Evolutionary conservation across 2,797 vertebrate genomes (phyloP), one percentile per base, ranked within the genome.

Genomic region (Diplodus sargus): DNA sequence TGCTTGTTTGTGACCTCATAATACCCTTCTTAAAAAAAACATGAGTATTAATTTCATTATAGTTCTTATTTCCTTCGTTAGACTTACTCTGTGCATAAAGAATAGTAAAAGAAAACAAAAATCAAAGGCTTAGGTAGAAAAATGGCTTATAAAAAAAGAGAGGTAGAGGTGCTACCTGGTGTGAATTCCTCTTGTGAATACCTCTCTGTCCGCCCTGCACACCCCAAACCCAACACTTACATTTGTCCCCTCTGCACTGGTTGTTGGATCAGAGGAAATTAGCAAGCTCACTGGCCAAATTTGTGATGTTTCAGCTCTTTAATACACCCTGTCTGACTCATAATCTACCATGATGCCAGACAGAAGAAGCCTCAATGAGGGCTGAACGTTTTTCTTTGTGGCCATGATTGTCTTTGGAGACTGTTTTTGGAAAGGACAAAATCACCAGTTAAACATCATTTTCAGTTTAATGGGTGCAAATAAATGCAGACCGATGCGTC

Each of bases 201-300:
- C n/a, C 34, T 72, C 48, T 54, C 30, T 62, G 45, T 82, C 73
- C 72, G 52, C 25, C 22, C 28, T 73, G 34, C 65, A 16, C 2
- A 62, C 14, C 34, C 70, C 28, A 61, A 23, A 43, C 18, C 49
- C 45, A 5, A 47, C 23, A 25, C 28, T 80, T 15, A 57, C 45
- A 70, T 81, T n/a, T 65, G 58, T 67, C 54, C 57, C 53, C 28
- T 45, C 45, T 60, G 60, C 60, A 57, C 58, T 73, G 57, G 68
- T 51, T 70, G 60, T 88, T 28, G 63, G 79, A 84, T 82, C 74
- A 83, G 66, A 90, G 77, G 86, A 93, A 89, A 87, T 90, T 64
- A 88, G 48, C 81, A 81, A 87, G 76, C 77, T 84, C 65, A 70
- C 61, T 45, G 77, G 86, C 76, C 58, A 85, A 84, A 69, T 47